A percentile compares a stretch with the other conserved stretches of the same genome.
Conservation (phyloP, 1,140 invertebrate species). For the Drosophila kohkoa region DNA sequence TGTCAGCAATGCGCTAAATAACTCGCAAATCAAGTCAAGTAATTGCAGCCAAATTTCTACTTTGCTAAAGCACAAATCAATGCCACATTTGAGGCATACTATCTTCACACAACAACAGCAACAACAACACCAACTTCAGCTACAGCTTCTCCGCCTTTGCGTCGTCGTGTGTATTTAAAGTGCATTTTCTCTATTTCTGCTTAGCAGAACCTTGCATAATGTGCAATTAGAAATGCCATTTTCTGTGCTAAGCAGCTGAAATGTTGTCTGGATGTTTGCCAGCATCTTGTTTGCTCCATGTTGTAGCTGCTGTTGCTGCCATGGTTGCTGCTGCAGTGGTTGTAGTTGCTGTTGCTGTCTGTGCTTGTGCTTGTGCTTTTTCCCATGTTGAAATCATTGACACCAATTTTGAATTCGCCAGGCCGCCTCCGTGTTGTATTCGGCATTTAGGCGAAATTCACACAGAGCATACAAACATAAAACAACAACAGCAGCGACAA, state of each 20-base stretch:
- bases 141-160: neutral
- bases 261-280: slow-evolving; percentile 38
- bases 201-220: slow-evolving; percentile 71
- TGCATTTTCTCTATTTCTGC: slow-evolving; percentile 38
- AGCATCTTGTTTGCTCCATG: slow-evolving; percentile 11
- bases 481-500: slow-evolving; percentile 10
- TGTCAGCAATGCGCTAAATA: slow-evolving; percentile 6
- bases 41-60: slow-evolving; percentile 16
- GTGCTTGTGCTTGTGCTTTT: slow-evolving; percentile 51
- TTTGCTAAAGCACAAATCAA: slow-evolving; percentile 14
- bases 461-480: slow-evolving; percentile 43
- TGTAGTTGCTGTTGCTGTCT: slow-evolving; percentile 24
- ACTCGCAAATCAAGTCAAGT: slow-evolving; percentile 11
- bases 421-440: slow-evolving; percentile 55
- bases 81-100: slow-evolving; percentile 19
- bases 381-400: slow-evolving; percentile 80
- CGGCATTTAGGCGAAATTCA: slow-evolving; percentile 71
- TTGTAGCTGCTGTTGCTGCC: slow-evolving; percentile 17
- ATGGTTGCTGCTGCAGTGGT: neutral
- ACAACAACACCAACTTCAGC: neutral
- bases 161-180: slow-evolving; percentile 5
- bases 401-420: slow-evolving; percentile 68
- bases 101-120: neutral
- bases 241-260: slow-evolving; percentile 52
- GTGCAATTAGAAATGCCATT: slow-evolving; percentile 77